Evolutionary conservation across 2,113 vertebrate genomes (phyloP), one percentile per base, ranked within the genome.

Genomic region (Leucopternis melanops): DNA sequence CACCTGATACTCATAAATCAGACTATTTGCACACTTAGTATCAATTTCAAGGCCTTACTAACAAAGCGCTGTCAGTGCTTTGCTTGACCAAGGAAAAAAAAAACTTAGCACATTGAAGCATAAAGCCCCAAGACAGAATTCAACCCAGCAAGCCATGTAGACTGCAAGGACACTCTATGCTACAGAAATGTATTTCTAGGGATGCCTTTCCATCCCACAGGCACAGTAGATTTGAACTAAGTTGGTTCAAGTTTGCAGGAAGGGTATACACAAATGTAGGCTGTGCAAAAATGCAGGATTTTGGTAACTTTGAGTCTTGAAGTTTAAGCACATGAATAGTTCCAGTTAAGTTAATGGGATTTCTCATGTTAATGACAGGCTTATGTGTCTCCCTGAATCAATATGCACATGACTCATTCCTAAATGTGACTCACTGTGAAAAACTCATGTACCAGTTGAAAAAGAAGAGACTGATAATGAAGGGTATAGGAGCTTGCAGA

Each of bases 391-490:
- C 83, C 45, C 65, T 77, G 86, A 91, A 90, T 91, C 84, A 83
- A 91, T 77, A 85, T 45, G 74, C 78, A 92, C 45, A 95, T 97
- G 96, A 96, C 89, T 96, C 95, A 97, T 47, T 82, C 50, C 74
- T 73, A 82, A 94, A 87, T 85, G 42, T 97, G 95, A 96, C 84
- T 97, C 96, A 97, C 70, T 80, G 49, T 66, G 45, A 62, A 84
- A 91, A 82, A 80, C 8, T 62, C 73, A 85, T 31, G 19, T 61
- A 92, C 45, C 81, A 87, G 36, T 67, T 79, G 38, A 71, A 88
- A 96, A 83, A 90, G 55, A 93, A 83, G 17, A 92, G 59, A 91
- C 45, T 47, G 62, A 66, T 66, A 91, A 94, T 70, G 58, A 94
- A 91, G 55, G 25, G 32, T 61, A 83, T 25, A 79, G 20, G 2